These are phyloP conservation scores for Drosophila dunni DNA, from an alignment of 1,140 invertebrate species.

Conservation along the genomic window DNA sequence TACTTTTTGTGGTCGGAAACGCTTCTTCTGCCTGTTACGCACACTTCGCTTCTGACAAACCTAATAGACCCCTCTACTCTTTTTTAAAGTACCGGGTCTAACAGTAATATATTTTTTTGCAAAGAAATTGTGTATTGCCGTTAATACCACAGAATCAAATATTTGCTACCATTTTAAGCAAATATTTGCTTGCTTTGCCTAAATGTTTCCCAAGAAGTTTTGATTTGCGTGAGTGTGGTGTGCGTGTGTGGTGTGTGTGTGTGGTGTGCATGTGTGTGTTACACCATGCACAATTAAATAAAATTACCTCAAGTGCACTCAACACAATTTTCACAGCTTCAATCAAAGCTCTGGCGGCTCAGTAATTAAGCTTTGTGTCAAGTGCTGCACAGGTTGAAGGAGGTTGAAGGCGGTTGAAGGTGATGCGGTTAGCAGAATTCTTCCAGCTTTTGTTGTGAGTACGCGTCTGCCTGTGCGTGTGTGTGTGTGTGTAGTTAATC, in stretches of 20 bases:
- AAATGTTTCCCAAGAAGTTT: background rate
- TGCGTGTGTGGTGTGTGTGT: conserved; percentile 33
- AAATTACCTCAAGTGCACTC: conserved; percentile 81
- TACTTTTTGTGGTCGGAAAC: too few relatives aligned
- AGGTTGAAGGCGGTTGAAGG: background rate
- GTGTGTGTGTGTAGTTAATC: conserved; percentile 16
- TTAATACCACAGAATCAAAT: too few relatives aligned
- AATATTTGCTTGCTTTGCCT: too few relatives aligned
- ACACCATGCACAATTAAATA: conserved; percentile 79
- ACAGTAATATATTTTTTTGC: too few relatives aligned
- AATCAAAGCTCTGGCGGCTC: conserved; percentile 35
- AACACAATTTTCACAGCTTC: conserved; percentile 60
- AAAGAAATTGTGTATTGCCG: too few relatives aligned
- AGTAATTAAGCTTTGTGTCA: conserved; percentile 73
- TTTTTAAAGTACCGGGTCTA: too few relatives aligned
- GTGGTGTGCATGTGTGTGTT: conserved; percentile 48
- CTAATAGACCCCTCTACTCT: too few relatives aligned
- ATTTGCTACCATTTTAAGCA: too few relatives aligned
- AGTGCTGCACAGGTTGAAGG: conserved; percentile 28
- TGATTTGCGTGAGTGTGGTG: conserved; percentile 22
- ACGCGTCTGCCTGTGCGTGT: background rate
- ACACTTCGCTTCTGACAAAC: too few relatives aligned
- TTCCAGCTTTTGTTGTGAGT: conserved; percentile 11
- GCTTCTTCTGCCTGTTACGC: too few relatives aligned
- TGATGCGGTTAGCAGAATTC: background rate